Evolutionary conservation across 2,113 vertebrate genomes (phyloP), one percentile per base, ranked within the genome.

Genomic region (Xyrauchen texanus): DNA sequence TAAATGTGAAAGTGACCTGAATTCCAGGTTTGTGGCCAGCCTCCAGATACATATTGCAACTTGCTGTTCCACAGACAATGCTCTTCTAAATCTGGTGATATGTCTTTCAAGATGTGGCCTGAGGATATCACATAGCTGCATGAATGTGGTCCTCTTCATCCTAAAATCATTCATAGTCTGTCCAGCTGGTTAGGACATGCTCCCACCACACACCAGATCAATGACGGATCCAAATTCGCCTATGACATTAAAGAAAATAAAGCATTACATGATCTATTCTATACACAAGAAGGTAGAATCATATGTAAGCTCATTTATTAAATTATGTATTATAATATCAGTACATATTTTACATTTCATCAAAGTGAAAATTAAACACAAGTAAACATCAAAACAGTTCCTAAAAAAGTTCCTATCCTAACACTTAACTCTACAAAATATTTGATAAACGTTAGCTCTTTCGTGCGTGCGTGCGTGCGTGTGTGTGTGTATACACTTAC

Each of bases 11-110:
- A 63, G 6, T 15, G 47, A 16, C 21, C 49, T 69, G 49, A 52
- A 69, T 21, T 69, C 47, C 47, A 69, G 13, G 21, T 51, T 49
- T 69, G 68, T 69, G 4, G 68, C 68, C 16, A 63, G 61, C 21
- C 61, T 63, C 61, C 61, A 63, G 15, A 63, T 42, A 42, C 61
- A 63, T 42, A 63, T 21, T 21, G 64, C 52, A 15, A 68, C 76
- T 9, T 55, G 46, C 46, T 55, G 34, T n/a, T 79, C 68, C 77
- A 79, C 68, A 34, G 51, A n/a, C 11, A 57, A 49, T 67, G 76
- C 16, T n/a, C 12, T 65, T 12, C 76, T 67, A 52, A 67, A 67
- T 57, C 3, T n/a, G 15, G 5, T 76, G 42, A 16, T 10, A 9
- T 64, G 44, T 49, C 57, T 49, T 60, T 44, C 8, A 15, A 76